These are phyloP conservation scores for Cranoglanis bouderius DNA, from an alignment of 2,113 vertebrate species.

Conservation along the genomic window DNA sequence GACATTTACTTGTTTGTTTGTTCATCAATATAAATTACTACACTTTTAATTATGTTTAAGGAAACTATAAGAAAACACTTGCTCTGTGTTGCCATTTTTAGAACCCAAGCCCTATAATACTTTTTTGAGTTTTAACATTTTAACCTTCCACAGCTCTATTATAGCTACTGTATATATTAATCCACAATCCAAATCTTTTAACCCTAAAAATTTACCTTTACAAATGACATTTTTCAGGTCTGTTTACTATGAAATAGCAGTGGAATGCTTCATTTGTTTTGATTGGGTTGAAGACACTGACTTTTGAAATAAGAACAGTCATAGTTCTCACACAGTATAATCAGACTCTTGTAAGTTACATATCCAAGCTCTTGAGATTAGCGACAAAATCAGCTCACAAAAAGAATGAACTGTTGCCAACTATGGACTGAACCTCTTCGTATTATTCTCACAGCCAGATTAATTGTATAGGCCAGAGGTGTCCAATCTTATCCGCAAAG, in stretches of 20 bases:
- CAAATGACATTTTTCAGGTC: background rate
- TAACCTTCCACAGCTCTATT: background rate
- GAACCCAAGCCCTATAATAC: background rate
- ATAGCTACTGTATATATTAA: background rate
- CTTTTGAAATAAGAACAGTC: conserved; percentile 13
- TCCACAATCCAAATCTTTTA: background rate
- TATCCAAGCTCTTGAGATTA: background rate
- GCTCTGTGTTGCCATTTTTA: background rate
- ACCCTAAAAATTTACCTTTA: background rate
- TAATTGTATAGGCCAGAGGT: background rate
- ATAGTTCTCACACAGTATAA: background rate
- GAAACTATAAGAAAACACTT: background rate
- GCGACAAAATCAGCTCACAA: background rate
- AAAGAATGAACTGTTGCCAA: background rate
- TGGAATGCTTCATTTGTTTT: background rate
- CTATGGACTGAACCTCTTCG: background rate
- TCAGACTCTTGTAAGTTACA: background rate
- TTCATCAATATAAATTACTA: background rate
- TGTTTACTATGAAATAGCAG: background rate
- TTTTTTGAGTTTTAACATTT: background rate
- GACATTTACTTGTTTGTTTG: background rate
- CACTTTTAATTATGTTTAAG: background rate
- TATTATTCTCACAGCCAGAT: background rate
- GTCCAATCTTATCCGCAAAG: background rate
- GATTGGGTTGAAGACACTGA: background rate